Base-by-base conservation (phyloP, 1,140 invertebrate species). In the Platorchestia sp. region DNA sequence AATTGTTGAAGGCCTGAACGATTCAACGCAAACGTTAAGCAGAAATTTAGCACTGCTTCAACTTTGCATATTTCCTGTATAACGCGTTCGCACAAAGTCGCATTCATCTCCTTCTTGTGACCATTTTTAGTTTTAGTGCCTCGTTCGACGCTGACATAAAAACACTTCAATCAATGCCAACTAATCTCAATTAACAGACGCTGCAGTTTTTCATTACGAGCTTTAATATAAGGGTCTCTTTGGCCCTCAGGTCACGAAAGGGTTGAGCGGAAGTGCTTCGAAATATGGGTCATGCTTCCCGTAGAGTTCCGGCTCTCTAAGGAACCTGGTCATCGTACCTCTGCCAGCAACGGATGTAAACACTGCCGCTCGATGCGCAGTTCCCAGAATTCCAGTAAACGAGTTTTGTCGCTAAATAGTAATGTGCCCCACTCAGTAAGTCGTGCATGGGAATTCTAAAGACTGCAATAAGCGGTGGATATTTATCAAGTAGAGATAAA, bases 201-300 rank as follows among this genome's bases (percentile, higher is more conserved):
- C 10, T 75, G 59, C 59, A 10, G 36, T 75, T 75, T 10, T 75
- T 75, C 59, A 36, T 75, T 27, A 36, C 1, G 14, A 75, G 27
- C 59, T 75, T 27, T 75, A 75, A 75, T 75, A 75, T 75, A 75
- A 75, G 59, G 27, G 59, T 75, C 59, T 75, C 10, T 89, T 89
- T 1, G 91, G 36, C 91, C 45, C n/a, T 10, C 41, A 93, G 45
- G 91, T 47, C 45, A 93, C 91, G 45, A 44, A 44, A 47, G 45
- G 91, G 91, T 10, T 44, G 45, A 45, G 91, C 91, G 91, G 91
- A 93, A 93, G 91, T 93, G 45, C 36, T 40, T 93, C 91, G 91
- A 93, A 93, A 93, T 93, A 44, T 93, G 91, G 91, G 91, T 93
- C 91, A 45, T n/a, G 91, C 91, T 47, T 93, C 91, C 91, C 91